phyloP scores from a whole-genome alignment of 2,113 vertebrate species.

The Oenanthe oenanthe region DNA sequence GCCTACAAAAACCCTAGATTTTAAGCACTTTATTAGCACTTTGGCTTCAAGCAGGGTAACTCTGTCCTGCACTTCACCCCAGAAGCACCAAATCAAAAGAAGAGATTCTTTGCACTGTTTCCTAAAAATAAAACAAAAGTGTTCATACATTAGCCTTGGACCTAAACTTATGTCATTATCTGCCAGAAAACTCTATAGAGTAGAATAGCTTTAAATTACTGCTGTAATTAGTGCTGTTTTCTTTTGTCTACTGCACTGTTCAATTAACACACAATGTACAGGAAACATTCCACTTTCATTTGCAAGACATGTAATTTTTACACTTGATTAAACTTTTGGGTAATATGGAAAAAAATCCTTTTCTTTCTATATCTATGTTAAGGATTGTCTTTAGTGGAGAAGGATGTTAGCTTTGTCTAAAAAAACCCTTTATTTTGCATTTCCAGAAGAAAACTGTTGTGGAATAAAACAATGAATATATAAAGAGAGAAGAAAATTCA shows the following conservation, averaged over 20 bases:
- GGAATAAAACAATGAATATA: background rate
- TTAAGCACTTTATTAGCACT: background rate
- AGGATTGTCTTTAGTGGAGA: background rate
- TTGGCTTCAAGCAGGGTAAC: background rate
- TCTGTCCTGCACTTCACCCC: background rate
- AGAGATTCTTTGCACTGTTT: background rate
- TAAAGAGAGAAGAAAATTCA: background rate
- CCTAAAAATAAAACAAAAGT: background rate
- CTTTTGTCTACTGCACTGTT: background rate
- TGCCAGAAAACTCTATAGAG: background rate
- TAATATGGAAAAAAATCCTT: background rate
- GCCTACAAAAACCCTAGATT: background rate
- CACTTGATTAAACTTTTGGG: background rate
- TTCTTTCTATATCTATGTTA: background rate
- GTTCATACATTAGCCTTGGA: background rate
- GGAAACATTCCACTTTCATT: background rate
- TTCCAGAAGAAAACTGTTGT: background rate
- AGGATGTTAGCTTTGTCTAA: background rate
- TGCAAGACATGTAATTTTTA: background rate
- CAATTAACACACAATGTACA: background rate
- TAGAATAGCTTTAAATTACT: background rate
- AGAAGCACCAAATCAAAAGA: background rate
- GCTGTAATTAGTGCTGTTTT: background rate
- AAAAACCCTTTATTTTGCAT: background rate
- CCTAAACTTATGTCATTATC: background rate